Percentiles rank a stretch among this genome's conserved stretches.
Evolutionary conservation across 2,113 vertebrate genomes (phyloP).

Genomic region (Hydropotes inermis): DNA sequence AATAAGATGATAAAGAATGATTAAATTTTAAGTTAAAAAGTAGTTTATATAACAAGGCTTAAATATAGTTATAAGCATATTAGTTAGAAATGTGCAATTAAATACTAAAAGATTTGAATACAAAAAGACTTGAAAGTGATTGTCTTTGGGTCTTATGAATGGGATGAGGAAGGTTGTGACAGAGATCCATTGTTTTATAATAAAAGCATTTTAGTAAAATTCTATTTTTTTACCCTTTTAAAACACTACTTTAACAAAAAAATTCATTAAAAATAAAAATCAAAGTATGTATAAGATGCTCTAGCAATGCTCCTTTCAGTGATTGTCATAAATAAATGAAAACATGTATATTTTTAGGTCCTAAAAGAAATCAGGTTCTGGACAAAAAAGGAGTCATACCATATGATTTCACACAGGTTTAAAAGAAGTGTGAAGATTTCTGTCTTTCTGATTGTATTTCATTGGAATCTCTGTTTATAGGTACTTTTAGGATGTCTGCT

Average conservation of each 20-base stretch:
- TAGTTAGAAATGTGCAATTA: neutral
- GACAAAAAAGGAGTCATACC: neutral
- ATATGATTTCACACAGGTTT: neutral
- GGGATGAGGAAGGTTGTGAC: neutral
- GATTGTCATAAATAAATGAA: constrained; percentile 14
- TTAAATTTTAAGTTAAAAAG: neutral
- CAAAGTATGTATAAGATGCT: neutral
- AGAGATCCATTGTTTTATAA: neutral
- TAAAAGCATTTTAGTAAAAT: neutral
- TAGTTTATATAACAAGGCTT: neutral
- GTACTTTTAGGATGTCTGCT: neutral
- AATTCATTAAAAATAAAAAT: constrained; percentile 27
- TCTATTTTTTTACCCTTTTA: neutral
- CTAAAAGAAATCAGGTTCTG: constrained; percentile 15
- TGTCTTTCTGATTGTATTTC: neutral
- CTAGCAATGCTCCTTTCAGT: neutral
- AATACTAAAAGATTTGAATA: neutral
- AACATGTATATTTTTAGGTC: neutral
- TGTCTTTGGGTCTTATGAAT: neutral
- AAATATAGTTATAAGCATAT: neutral
- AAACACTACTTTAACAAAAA: constrained; percentile 34
- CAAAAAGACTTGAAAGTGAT: neutral
- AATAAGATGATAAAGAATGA: neutral
- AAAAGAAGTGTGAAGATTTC: constrained; percentile 29
- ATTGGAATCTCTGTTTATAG: neutral